These are phyloP conservation scores for Neopipo cinnamomea DNA, from an alignment of 2,113 vertebrate genomes.

Conservation along the genomic window DNA sequence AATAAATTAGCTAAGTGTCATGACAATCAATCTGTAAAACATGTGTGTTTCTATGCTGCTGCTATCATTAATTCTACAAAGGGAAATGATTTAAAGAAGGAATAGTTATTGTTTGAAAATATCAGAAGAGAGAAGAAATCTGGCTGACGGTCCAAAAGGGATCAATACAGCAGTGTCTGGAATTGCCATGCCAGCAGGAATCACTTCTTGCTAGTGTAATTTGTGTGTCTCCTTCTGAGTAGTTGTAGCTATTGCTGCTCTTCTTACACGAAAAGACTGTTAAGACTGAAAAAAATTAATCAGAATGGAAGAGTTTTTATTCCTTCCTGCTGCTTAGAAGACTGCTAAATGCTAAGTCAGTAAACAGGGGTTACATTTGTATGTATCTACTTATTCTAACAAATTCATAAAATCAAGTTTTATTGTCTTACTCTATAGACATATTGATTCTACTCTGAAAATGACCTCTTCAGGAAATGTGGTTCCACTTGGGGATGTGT, in stretches of 20 bases:
- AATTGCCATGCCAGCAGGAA: neutral
- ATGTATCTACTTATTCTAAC: neutral
- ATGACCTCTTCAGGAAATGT: neutral
- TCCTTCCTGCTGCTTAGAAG: neutral
- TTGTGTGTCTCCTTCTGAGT: neutral
- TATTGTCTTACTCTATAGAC: neutral
- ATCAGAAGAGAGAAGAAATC: neutral
- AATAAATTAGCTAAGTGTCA: neutral
- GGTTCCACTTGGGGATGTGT: neutral
- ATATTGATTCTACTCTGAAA: neutral
- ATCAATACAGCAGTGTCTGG: fast-evolving
- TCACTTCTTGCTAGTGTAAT: neutral
- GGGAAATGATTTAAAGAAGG: neutral
- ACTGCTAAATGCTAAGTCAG: neutral
- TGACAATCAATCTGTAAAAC: neutral
- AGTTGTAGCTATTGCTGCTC: neutral
- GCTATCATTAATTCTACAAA: neutral
- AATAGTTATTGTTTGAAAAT: neutral
- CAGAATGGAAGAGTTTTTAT: neutral
- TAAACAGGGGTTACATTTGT: neutral
- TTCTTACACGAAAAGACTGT: neutral
- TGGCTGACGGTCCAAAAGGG: neutral
- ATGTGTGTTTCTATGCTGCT: neutral
- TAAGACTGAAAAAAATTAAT: neutral
- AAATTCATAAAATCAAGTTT: neutral